Evolutionary conservation across 2,113 vertebrate species (phyloP).

Genomic region (Lutjanus erythropterus): DNA sequence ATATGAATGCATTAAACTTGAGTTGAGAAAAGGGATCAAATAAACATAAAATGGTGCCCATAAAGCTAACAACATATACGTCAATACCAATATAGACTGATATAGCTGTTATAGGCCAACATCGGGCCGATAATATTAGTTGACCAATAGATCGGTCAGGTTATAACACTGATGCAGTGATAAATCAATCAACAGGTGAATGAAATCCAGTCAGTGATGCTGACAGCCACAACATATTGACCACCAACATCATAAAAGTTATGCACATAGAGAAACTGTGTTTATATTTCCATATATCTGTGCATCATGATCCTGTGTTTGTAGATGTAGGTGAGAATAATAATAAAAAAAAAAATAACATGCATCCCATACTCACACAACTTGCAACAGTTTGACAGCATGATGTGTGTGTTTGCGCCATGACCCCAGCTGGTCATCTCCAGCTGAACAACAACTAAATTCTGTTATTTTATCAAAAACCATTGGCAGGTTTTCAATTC

Average conservation of each 20-base stretch:
- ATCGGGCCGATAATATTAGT: too few species aligned
- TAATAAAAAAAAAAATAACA: too few species aligned
- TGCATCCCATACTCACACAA: background rate
- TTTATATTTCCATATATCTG: background rate
- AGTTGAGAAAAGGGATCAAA: too few species aligned
- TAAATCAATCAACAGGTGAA: background rate
- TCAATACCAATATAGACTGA: too few species aligned
- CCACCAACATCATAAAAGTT: background rate
- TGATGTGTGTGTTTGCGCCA: background rate
- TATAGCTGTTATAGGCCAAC: too few species aligned
- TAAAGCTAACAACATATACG: too few species aligned
- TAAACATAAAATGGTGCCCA: too few species aligned
- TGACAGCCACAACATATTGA: background rate
- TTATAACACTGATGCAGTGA: background rate
- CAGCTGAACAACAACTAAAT: background rate
- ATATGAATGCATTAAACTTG: too few species aligned
- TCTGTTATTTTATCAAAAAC: background rate
- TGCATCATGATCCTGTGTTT: too few species aligned
- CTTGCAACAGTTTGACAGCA: background rate
- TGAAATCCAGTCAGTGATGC: background rate
- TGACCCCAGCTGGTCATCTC: conserved; percentile 19
- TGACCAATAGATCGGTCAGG: too few species aligned
- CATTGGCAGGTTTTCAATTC: background rate
- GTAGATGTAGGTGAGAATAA: too few species aligned
- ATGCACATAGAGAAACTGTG: background rate